These are phyloP conservation scores for Drosophila anceps DNA, from an alignment of 2,888 invertebrate species.

Conservation along the genomic window DNA sequence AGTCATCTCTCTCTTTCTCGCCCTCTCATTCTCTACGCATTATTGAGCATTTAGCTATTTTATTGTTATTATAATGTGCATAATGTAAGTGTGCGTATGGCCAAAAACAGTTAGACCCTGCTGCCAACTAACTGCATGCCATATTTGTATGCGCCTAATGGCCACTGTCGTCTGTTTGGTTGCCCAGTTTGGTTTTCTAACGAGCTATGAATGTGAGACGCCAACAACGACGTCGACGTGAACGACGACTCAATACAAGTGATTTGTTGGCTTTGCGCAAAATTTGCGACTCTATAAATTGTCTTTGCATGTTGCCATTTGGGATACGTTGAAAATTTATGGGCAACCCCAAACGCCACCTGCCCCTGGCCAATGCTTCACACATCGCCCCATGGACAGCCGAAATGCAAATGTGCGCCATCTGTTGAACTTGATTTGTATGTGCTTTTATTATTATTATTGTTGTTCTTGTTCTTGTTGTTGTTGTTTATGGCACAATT, in stretches of 20 bases:
- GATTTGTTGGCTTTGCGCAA: conserved; percentile 63
- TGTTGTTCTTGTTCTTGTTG: conserved; percentile 28
- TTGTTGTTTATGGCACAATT: conserved; percentile 55
- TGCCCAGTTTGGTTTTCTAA: conserved; percentile 63
- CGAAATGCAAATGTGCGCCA: conserved; percentile 67
- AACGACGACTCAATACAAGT: conserved; percentile 52
- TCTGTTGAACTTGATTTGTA: conserved; percentile 72
- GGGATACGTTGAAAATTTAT: conserved; percentile 53
- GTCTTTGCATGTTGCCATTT: conserved; percentile 52
- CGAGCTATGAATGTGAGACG: conserved; percentile 55
- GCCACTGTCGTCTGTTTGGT: conserved; percentile 41
- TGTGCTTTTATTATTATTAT: conserved; percentile 12
- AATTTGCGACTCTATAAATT: conserved; percentile 69
- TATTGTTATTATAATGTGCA: conserved; percentile 63
- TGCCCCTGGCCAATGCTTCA: conserved; percentile 17
- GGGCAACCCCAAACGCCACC: conserved; percentile 20
- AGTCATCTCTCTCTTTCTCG: conserved; percentile 8
- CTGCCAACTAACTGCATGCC: conserved; percentile 64
- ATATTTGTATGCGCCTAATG: conserved; percentile 66
- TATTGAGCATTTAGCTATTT: conserved; percentile 68
- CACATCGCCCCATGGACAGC: conserved; percentile 28
- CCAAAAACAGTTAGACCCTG: conserved; percentile 67
- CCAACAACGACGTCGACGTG: conserved; percentile 6
- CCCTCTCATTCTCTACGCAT: conserved; percentile 54
- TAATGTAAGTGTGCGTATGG: conserved; percentile 52